Percentiles rank a stretch among this genome's conserved stretches.
Conservation (phyloP, 2,113 vertebrate genomes). For the Motacilla tschutschensis region DNA sequence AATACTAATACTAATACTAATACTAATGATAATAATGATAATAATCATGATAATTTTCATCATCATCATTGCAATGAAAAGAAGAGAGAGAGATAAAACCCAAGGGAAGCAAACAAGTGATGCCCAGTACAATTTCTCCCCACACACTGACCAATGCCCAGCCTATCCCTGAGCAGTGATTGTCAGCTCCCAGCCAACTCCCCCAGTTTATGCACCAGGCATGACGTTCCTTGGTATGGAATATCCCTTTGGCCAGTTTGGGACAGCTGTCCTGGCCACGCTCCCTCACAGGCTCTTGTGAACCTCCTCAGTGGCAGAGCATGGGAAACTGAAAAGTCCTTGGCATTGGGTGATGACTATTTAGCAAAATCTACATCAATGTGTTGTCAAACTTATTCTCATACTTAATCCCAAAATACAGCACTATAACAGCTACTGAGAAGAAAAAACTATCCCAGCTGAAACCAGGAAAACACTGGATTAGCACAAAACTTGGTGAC, state of each 20-base stretch:
- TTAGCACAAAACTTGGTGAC: background rate
- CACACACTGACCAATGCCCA: background rate
- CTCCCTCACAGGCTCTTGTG: background rate
- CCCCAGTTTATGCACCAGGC: background rate
- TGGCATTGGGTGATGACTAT: fast-evolving
- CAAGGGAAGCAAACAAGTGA: background rate
- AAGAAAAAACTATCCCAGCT: background rate
- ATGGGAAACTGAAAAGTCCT: background rate
- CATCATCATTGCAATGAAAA: background rate
- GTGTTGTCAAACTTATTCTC: background rate
- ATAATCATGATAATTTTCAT: background rate
- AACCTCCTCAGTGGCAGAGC: background rate
- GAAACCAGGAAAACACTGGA: background rate
- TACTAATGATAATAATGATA: no score
- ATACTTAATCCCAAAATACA: background rate
- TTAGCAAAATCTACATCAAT: background rate
- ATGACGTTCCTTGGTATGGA: background rate
- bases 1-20: no score
- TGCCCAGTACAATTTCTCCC: background rate
- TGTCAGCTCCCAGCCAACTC: background rate
- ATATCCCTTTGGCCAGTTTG: background rate
- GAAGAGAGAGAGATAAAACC: background rate
- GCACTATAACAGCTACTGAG: background rate
- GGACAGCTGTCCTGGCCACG: background rate
- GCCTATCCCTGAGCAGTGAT: background rate